These are phyloP conservation scores for Aethina tumida DNA, from an alignment of 1,140 invertebrate species.

Conservation along the genomic window DNA sequence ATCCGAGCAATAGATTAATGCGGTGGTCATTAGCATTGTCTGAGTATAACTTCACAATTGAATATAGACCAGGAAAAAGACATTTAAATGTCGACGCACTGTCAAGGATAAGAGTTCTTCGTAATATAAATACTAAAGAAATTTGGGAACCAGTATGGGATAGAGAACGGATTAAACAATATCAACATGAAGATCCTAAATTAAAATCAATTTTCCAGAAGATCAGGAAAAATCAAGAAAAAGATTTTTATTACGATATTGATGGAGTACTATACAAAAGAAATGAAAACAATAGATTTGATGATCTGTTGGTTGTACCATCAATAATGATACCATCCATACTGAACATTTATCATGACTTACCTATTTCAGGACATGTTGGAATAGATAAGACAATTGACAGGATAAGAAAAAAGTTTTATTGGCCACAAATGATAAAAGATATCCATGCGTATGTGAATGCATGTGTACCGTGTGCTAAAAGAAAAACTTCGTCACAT, in stretches of 20 bases:
- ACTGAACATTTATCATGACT: conserved; percentile 8
- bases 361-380: conserved; percentile 14
- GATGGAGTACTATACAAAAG: conserved; percentile 6
- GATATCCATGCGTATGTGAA: conserved; percentile 15
- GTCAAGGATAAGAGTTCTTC: conserved; percentile 18
- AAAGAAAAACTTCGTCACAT: conserved; percentile 14
- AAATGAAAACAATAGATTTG: conserved; percentile 3
- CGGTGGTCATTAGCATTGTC: too few relatives aligned
- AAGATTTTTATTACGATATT: conserved; percentile 7
- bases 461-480: conserved; percentile 14
- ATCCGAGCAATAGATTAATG: conserved; percentile 25
- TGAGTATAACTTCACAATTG: too few relatives aligned
- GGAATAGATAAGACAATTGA: conserved; percentile 15
- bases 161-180: not conserved
- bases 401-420: conserved; percentile 7
- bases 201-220: not conserved
- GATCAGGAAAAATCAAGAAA: not conserved
- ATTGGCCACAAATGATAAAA: conserved; percentile 15
- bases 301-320: conserved; percentile 8
- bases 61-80: too few relatives aligned
- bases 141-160: conserved; percentile 3
- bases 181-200: not conserved
- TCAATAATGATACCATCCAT: not conserved
- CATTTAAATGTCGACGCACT: conserved; percentile 19
- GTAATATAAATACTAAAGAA: too few relatives aligned